Evolutionary conservation across 2,888 invertebrate species (phyloP).

Genomic region (Drosophila hamatofila): DNA sequence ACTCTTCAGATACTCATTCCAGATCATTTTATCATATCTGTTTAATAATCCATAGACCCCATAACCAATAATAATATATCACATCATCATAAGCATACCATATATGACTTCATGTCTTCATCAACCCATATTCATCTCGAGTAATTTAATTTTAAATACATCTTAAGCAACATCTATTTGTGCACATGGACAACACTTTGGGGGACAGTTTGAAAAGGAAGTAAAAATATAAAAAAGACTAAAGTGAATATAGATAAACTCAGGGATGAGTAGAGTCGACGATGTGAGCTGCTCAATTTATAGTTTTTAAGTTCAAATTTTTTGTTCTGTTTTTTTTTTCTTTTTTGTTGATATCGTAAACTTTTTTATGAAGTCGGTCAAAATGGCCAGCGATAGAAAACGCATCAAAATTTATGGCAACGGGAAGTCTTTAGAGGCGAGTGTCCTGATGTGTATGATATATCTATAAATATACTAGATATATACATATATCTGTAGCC

Average conservation of each 20-base stretch:
- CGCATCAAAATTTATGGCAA: conserved; percentile 66
- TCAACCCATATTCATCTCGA: conserved; percentile 8
- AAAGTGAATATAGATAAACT: background rate
- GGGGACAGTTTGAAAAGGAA: conserved; percentile 9
- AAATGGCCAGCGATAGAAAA: conserved; percentile 77
- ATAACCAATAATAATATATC: background rate
- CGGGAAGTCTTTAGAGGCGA: conserved; percentile 47
- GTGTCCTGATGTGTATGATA: conserved; percentile 13
- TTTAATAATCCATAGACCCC: background rate
- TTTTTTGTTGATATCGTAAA: conserved; percentile 68
- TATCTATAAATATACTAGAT: background rate
- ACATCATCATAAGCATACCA: background rate
- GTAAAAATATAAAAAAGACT: conserved; percentile 6
- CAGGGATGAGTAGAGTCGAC: conserved; percentile 1
- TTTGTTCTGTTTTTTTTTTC: background rate
- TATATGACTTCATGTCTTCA: conserved; percentile 8
- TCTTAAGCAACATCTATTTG: background rate
- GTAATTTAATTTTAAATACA: conserved; percentile 29
- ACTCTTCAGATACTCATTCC: background rate
- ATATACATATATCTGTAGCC: background rate
- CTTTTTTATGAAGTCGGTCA: conserved; percentile 73
- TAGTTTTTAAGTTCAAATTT: conserved; percentile 50
- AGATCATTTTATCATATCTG: background rate
- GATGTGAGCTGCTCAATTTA: conserved; percentile 45
- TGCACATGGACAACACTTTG: conserved; percentile 42